Evolutionary conservation across 2,797 vertebrate species (phyloP).

Genomic region (Selene dorsalis): DNA sequence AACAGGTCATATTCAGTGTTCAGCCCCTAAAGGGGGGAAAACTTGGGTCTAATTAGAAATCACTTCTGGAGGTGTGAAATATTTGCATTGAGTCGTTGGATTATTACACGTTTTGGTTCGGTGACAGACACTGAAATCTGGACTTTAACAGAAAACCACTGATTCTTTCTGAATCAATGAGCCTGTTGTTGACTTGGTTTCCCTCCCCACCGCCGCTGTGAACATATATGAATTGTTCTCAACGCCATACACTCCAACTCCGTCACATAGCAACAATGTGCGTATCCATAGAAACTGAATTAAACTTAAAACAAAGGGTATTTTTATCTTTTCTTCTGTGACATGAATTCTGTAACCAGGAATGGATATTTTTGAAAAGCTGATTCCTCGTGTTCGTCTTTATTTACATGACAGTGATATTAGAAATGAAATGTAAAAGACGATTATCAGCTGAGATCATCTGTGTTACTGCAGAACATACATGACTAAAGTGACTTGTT

Average conservation of each 20-base stretch:
- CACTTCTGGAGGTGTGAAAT: background rate
- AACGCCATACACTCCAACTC: slow-evolving; percentile 51
- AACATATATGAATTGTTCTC: slow-evolving; percentile 8
- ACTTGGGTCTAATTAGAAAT: slow-evolving; percentile 46
- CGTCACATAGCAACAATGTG: slow-evolving; percentile 79
- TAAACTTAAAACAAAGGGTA: slow-evolving; percentile 75
- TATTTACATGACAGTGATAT: too few species aligned
- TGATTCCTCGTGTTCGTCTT: slow-evolving; percentile 12
- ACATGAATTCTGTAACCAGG: slow-evolving; percentile 55
- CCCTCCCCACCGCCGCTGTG: too few species aligned
- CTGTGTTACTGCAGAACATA: background rate
- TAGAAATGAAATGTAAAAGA: too few species aligned
- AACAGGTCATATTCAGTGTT: slow-evolving; percentile 37
- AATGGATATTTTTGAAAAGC: slow-evolving; percentile 18
- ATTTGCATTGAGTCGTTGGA: slow-evolving; percentile 14
- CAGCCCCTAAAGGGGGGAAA: background rate
- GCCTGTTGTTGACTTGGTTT: background rate
- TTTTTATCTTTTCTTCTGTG: slow-evolving; percentile 59
- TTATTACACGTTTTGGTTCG: background rate
- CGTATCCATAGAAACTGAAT: slow-evolving; percentile 82
- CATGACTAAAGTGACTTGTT: background rate
- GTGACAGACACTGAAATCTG: background rate
- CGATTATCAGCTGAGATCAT: background rate
- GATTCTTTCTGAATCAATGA: background rate
- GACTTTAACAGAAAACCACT: too few species aligned